Evolutionary conservation across 2,797 vertebrate genomes (phyloP).

Genomic region (Hafferia zeledoni): DNA sequence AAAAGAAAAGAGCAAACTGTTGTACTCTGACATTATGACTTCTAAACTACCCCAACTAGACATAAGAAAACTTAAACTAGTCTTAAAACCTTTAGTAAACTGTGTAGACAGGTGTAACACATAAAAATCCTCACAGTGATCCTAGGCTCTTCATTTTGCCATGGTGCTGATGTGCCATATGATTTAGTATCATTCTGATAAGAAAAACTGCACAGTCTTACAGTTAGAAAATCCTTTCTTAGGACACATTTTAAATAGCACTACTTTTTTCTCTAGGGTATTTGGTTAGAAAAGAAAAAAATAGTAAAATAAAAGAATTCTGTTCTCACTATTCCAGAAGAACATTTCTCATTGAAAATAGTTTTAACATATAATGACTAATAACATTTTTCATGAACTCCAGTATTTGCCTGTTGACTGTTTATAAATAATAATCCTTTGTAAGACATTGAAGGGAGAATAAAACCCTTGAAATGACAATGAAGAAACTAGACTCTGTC

Average conservation of each 20-base stretch:
- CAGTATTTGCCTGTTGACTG: background rate
- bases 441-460: background rate
- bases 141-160: background rate
- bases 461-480: slow-evolving; percentile 1
- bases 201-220: background rate
- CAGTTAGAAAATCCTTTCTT: background rate
- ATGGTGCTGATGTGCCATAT: background rate
- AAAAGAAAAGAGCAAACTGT: background rate
- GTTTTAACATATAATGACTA: background rate
- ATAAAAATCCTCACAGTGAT: background rate
- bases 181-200: background rate
- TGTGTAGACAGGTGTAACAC: background rate
- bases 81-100: background rate
- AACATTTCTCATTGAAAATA: background rate
- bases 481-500: background rate
- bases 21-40: background rate
- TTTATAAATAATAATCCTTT: background rate
- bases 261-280: background rate
- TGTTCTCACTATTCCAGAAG: background rate
- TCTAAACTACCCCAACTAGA: background rate
- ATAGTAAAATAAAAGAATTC: background rate
- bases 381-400: background rate
- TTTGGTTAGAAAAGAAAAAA: background rate
- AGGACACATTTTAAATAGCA: background rate
- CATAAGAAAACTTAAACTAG: background rate